These are phyloP conservation scores for Ptyas mucosa DNA, from an alignment of 2,113 vertebrate genomes.

Conservation along the genomic window DNA sequence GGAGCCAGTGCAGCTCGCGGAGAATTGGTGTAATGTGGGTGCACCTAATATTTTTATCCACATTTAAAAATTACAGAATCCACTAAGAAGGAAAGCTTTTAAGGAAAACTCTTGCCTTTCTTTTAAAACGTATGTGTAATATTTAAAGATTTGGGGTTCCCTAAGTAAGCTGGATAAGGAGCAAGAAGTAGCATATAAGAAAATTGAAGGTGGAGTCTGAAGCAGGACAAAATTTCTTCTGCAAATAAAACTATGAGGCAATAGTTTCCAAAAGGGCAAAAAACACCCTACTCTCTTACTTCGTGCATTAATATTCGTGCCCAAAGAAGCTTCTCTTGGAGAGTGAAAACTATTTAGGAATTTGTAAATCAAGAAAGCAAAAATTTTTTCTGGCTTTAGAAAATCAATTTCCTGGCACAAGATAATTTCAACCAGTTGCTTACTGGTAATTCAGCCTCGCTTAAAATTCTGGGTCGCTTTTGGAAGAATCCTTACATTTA, in stretches of 20 bases:
- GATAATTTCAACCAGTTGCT: neutral
- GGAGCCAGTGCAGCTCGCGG: no score
- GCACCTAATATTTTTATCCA: neutral
- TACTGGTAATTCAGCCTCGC: neutral
- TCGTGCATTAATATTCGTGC: neutral
- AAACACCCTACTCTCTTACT: neutral
- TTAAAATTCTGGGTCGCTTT: neutral
- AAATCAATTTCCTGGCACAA: neutral
- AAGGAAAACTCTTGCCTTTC: accelerated
- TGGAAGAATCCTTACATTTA: neutral
- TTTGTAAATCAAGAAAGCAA: neutral
- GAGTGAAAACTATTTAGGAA: neutral
- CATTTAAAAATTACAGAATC: accelerated
- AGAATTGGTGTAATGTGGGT: no score
- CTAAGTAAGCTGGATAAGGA: neutral
- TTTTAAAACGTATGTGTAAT: neutral
- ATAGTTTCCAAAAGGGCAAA: neutral
- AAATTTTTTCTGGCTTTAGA: neutral
- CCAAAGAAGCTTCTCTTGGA: neutral
- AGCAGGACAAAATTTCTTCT: neutral
- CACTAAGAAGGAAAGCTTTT: neutral
- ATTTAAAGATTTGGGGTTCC: neutral
- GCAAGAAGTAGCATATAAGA: neutral
- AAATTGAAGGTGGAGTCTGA: neutral
- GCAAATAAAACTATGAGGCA: neutral